Conservation (phyloP, 2,113 vertebrate genomes). For the Xyliphius kryptos region DNA sequence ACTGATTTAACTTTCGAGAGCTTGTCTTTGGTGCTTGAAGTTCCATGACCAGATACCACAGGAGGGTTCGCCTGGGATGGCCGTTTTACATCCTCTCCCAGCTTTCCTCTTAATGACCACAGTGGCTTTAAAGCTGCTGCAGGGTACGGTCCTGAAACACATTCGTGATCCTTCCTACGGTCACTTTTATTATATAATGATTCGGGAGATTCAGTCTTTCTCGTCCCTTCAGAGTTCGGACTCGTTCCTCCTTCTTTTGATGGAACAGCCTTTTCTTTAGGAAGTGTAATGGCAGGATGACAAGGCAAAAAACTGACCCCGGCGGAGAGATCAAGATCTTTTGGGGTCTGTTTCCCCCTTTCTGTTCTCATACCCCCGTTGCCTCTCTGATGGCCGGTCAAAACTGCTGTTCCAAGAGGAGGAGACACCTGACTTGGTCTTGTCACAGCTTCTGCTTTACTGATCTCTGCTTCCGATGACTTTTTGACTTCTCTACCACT, state of each 20-base stretch:
- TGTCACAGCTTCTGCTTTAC: constrained; percentile 39
- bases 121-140: constrained; percentile 52
- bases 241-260: constrained; percentile 64
- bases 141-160: constrained; percentile 47
- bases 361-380: constrained; percentile 68
- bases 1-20: constrained; percentile 59
- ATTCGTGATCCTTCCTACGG: constrained; percentile 60
- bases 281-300: constrained; percentile 49
- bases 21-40: constrained; percentile 65
- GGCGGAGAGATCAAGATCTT: constrained; percentile 63
- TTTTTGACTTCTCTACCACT: constrained; percentile 53
- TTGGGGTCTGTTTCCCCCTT: constrained; percentile 66
- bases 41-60: constrained; percentile 32
- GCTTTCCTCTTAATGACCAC: constrained; percentile 52
- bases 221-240: too few species aligned
- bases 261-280: constrained; percentile 59
- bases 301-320: constrained; percentile 53
- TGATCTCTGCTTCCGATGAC: constrained; percentile 50
- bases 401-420: constrained; percentile 58
- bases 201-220: too few species aligned
- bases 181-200: constrained; percentile 62
- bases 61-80: constrained; percentile 48
- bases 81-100: constrained; percentile 55
- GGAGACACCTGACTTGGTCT: constrained; percentile 62
- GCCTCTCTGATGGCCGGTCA: constrained; percentile 58